These are phyloP conservation scores for Thomomys bottae DNA, from an alignment of 2,113 vertebrate species.

Conservation along the genomic window DNA sequence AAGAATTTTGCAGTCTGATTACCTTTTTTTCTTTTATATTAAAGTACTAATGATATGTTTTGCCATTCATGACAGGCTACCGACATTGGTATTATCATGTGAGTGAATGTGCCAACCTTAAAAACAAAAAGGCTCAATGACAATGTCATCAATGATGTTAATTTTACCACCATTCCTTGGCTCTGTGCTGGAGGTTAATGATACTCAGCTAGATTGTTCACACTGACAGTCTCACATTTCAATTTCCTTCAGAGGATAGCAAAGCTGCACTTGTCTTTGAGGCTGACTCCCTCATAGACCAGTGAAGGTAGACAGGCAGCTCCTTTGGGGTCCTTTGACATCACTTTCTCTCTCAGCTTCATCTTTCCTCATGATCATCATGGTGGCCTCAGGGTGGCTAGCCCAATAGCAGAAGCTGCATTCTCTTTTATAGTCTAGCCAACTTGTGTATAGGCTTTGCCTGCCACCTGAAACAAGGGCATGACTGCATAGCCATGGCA, in stretches of 20 bases:
- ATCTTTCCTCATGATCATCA: neutral
- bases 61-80: constrained; percentile 79
- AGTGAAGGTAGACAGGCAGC: neutral
- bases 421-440: neutral
- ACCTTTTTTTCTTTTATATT: constrained; percentile 75
- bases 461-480: neutral
- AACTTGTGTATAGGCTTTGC: neutral
- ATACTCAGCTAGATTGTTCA: no score
- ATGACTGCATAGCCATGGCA: neutral
- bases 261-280: neutral
- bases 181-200: no score
- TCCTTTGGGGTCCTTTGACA: neutral
- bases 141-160: no score
- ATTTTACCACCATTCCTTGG: no score
- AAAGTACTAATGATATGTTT: constrained; percentile 80
- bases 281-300: neutral
- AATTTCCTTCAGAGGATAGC: neutral
- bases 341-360: neutral
- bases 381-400: neutral
- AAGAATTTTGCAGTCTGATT: constrained; percentile 85
- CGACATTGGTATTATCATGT: constrained; percentile 67
- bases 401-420: neutral
- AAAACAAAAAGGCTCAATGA: no score
- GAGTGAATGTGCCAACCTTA: constrained; percentile 1
- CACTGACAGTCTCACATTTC: no score